phyloP scores from a whole-genome alignment of 2,113 vertebrate genomes.

The Phalacrocorax brasilianus region DNA sequence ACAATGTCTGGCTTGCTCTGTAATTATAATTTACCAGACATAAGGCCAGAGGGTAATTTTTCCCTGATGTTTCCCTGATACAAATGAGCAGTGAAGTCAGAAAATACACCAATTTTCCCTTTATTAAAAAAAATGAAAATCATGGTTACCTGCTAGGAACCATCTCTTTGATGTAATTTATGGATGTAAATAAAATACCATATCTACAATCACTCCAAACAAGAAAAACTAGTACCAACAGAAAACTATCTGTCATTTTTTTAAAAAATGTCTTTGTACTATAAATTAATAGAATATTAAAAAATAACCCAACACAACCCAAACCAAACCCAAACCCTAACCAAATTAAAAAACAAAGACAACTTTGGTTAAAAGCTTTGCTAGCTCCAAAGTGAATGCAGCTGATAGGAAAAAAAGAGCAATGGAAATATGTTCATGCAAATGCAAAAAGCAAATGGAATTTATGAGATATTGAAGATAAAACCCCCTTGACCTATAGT shows the following conservation, averaged over 20 bases:
- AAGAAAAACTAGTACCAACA: background rate
- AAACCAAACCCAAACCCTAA: background rate
- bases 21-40: conserved; percentile 31
- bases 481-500: background rate
- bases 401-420: too few relatives aligned
- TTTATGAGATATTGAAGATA: background rate
- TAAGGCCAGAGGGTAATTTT: conserved; percentile 37
- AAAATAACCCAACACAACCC: background rate
- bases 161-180: conserved; percentile 28
- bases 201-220: background rate
- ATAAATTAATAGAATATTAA: background rate
- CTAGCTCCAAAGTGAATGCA: background rate
- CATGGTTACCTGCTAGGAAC: background rate
- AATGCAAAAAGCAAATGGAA: background rate
- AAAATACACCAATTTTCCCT: conserved; percentile 23
- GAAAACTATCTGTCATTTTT: background rate
- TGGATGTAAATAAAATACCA: background rate
- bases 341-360: background rate
- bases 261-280: background rate
- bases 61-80: conserved; percentile 29
- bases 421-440: background rate
- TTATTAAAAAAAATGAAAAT: conserved; percentile 29
- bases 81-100: conserved; percentile 34
- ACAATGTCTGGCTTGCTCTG: background rate
- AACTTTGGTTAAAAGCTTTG: background rate